Conservation (phyloP, 2,888 invertebrate species). For the Melolontha melolontha region DNA sequence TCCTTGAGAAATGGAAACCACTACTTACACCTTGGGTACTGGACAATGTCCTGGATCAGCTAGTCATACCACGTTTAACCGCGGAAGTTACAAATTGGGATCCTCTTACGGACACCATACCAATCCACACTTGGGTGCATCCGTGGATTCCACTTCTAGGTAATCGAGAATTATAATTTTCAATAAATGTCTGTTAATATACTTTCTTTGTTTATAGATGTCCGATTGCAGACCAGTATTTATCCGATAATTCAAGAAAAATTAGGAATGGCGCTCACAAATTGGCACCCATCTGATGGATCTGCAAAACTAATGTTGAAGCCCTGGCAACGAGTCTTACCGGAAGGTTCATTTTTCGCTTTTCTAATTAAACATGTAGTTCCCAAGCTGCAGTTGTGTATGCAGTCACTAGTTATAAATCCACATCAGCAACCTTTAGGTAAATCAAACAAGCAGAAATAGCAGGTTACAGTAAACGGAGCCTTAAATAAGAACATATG, state of each 20-base stretch:
- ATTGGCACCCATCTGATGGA: conserved; percentile 95
- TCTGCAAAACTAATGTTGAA: conserved; percentile 92
- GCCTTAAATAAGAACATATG: too few species aligned
- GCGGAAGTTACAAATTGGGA: conserved; percentile 92
- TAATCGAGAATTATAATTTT: conserved; percentile 64
- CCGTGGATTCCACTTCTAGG: conserved; percentile 94
- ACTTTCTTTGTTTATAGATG: conserved; percentile 53
- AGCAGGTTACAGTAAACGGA: conserved; percentile 2
- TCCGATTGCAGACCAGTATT: conserved; percentile 55
- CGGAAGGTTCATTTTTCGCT: conserved; percentile 78
- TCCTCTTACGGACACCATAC: conserved; percentile 93
- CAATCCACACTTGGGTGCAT: conserved; percentile 96
- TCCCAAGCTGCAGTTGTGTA: conserved; percentile 84
- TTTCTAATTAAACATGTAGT: conserved; percentile 89
- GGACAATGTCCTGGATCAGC: conserved; percentile 83
- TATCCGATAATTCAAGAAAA: conserved; percentile 85
- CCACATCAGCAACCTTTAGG: conserved; percentile 80
- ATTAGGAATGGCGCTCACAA: conserved; percentile 86
- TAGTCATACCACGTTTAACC: conserved; percentile 80
- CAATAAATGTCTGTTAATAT: background rate
- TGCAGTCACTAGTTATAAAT: conserved; percentile 75
- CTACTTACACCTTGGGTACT: conserved; percentile 87
- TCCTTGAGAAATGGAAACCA: conserved; percentile 85
- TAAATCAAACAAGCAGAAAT: conserved; percentile 52
- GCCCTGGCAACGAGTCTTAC: conserved; percentile 83